Conservation (phyloP, 2,888 invertebrate genomes). For the Cataglyphis altisquamis region DNA sequence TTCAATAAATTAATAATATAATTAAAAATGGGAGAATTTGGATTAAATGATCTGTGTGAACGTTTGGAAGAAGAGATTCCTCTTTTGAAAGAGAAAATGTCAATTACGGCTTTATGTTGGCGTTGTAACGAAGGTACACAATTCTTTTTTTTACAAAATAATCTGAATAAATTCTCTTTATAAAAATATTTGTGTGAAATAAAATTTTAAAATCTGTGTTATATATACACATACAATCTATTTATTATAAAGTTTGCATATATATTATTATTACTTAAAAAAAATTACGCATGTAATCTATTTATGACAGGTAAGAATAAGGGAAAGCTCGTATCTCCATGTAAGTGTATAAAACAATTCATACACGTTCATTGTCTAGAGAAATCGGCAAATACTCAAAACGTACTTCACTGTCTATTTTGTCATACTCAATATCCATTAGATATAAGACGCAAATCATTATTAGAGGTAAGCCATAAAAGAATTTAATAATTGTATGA, state of each 20-base stretch:
- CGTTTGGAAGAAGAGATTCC: no score
- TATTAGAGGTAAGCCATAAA: not conserved
- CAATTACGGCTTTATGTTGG: not conserved
- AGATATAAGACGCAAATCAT: not conserved
- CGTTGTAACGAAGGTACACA: not conserved
- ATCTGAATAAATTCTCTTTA: not conserved
- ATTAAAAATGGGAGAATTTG: not conserved
- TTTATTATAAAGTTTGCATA: not conserved
- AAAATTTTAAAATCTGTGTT: not conserved
- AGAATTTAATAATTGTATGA: not conserved
- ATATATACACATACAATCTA: no score
- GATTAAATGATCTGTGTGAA: no score
- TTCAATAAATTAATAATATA: not conserved
- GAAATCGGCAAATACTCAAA: not conserved
- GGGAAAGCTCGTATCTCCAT: not conserved
- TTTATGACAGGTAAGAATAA: not conserved
- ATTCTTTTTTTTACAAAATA: not conserved
- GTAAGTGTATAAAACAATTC: not conserved
- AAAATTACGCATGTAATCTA: not conserved
- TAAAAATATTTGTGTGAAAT: not conserved
- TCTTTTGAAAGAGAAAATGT: no score
- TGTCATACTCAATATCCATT: not conserved
- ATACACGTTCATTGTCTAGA: constrained; percentile 13
- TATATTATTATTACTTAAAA: not conserved
- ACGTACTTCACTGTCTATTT: not conserved